Percentiles rank a stretch among this genome's conserved stretches.
These are phyloP conservation scores for Drymodes brunneopygia DNA, from an alignment of 2,113 vertebrate species.

Conservation along the genomic window DNA sequence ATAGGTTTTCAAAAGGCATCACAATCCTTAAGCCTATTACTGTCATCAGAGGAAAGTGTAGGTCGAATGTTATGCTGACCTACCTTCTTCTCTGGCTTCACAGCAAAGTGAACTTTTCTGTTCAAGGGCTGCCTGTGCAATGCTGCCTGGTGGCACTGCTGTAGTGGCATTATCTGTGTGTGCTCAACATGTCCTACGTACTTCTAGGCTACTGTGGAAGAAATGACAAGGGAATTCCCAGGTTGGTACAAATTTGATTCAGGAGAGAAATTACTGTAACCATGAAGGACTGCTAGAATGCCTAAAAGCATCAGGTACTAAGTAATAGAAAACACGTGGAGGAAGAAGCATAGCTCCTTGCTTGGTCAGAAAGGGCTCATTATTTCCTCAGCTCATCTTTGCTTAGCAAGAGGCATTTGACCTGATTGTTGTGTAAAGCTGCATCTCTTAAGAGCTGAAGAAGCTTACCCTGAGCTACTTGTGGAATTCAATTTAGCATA, in stretches of 20 bases:
- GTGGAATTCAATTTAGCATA: no score
- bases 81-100: not conserved
- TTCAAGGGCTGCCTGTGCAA: not conserved
- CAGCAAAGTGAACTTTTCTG: not conserved
- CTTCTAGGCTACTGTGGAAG: not conserved
- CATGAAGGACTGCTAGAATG: not conserved
- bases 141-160: not conserved
- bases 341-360: not conserved
- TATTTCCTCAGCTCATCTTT: not conserved
- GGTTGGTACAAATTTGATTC: not conserved
- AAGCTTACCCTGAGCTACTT: not conserved
- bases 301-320: not conserved
- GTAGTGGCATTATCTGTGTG: not conserved
- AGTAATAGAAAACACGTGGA: not conserved
- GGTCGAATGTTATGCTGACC: not conserved
- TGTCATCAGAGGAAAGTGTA: not conserved
- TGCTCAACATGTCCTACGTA: not conserved
- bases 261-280: not conserved
- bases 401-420: not conserved
- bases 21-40: not conserved
- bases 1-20: no score
- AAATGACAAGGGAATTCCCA: not conserved
- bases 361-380: not conserved
- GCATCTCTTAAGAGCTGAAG: rapidly evolving
- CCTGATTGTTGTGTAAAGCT: not conserved